Base-by-base conservation (phyloP, 2,113 vertebrate species). In the Ailuropoda melanoleuca region DNA sequence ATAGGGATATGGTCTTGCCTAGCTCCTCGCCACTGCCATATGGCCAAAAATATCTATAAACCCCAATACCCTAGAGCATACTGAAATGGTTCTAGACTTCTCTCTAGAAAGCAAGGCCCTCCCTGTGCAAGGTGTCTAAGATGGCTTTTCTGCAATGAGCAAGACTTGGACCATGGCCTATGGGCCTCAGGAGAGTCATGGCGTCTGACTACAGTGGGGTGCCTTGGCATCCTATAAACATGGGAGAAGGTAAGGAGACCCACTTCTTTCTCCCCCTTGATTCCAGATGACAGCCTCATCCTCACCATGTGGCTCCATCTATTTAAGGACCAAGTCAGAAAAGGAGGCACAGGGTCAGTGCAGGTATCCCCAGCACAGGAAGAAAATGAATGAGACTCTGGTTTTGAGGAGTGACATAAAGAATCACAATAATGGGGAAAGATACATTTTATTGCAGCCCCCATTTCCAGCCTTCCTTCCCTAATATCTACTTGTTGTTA, bases 401-500 rank as follows among this genome's bases (percentile, higher is more conserved):
- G 81, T 19, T 90, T 43, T 50, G 3, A 26, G 60, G 9, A 39
- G 26, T 62, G 66, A n/a, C 3, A 17, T 1, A 12, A 48, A 84
- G 66, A 92, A 58, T 17, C 31, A 13, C 50, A 21, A 37, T 37
- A 43, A 48, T 23, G 82, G 26, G 26, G 58, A 74, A 74, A 64
- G 62, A 37, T 4, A 6, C 48, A 9, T 93, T 75, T 50, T 19
- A 66, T 46, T 9, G 68, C 15, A 34, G 39, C 21, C 14, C 43
- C 53, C 3, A 5, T 60, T 77, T 77, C 34, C 46, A 89, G 64
- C 85, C 78, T 62, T 19, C 88, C 58, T 86, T 50, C 48, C 29
- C 60, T 86, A 70, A 92, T 80, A 74, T 21, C 85, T 91, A 10
- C 60, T 64, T 95, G 88, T 83, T 60, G 66, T 84, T 83, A 58